phyloP scores from a whole-genome alignment of 2,888 invertebrate genomes.

The Lithosia quadra region DNA sequence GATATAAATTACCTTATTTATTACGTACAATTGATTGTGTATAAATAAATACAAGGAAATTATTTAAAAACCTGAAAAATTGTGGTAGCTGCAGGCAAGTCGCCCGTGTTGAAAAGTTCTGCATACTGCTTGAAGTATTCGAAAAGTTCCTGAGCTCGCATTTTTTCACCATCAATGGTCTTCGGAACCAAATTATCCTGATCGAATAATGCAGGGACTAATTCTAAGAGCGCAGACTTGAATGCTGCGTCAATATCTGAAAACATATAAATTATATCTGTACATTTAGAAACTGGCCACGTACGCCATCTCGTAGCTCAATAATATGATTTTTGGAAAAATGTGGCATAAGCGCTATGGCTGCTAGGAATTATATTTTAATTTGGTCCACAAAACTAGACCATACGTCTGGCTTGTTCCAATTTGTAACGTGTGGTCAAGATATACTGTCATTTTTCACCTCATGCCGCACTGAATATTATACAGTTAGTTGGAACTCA shows the following conservation, averaged over 20 bases:
- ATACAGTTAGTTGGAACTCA: too few relatives aligned
- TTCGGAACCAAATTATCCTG: constrained; percentile 96
- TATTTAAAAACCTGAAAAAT: constrained; percentile 93
- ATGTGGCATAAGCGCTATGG: too few relatives aligned
- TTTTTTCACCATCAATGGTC: constrained; percentile 95
- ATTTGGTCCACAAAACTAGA: not conserved
- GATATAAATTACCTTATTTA: too few relatives aligned
- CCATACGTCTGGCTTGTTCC: too few relatives aligned
- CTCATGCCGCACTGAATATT: too few relatives aligned
- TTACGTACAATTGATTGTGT: too few relatives aligned
- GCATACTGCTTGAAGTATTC: constrained; percentile 99
- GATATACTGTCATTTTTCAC: too few relatives aligned
- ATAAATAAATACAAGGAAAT: too few relatives aligned
- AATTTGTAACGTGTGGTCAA: too few relatives aligned
- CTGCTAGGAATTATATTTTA: too few relatives aligned
- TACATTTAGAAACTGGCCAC: not conserved
- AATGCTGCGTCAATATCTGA: constrained; percentile 97
- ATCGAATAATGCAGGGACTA: constrained; percentile 95
- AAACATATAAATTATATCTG: constrained; percentile 48
- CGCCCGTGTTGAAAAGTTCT: constrained; percentile 97
- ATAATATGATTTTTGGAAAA: not conserved
- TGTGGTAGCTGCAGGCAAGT: constrained; percentile 98
- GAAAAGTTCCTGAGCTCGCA: constrained; percentile 95
- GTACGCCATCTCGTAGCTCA: not conserved
- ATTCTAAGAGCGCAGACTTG: constrained; percentile 91